Evolutionary conservation across 2,797 vertebrate species (phyloP), one percentile per base, ranked within the genome.

Genomic region (Oreochromis grahami): DNA sequence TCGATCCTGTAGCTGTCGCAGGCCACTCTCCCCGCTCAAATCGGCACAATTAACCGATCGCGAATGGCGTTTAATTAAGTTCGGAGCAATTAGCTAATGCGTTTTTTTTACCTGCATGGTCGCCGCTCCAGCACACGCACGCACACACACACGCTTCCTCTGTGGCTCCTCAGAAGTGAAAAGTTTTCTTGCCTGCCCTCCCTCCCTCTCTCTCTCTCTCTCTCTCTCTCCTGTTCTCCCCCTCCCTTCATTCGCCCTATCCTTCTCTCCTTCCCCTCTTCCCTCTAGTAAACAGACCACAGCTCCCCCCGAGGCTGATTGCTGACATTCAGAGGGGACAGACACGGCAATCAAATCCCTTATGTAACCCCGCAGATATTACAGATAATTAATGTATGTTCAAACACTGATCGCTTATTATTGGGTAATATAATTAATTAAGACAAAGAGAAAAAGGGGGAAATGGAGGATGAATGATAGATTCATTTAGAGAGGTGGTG

Each of bases 241-340:
- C 92, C 91, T 93, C 91, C 92, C 93, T 94, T 88, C 90, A 86
- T 92, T 94, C 91, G 82, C 92, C 90, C 92, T 85, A 85, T 92
- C 93, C 85, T 93, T 94, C 94, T 94, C 93, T 93, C 92, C 88
- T 92, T 92, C 92, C 94, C 90, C 94, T 90, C 94, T 94, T 93
- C 91, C 93, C 93, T 94, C 94, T 95, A 94, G 96, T 97, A 97
- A 97, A 97, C 96, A 96, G 93, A 96, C 95, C 94, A 97, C 96
- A 96, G 96, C 95, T 96, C 96, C 96, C 96, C 96, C 96, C 96
- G 93, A 96, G 95, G 96, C 95, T 95, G 94, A 95, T 95, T 95
- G 93, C 95, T 95, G 94, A 94, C 95, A 94, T 95, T 96, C 95
- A 96, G 86, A 90, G 76, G 91, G 92, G 92, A 92, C 89, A 89